Evolutionary conservation across 2,888 invertebrate genomes (phyloP).

Genomic region (Metopia argyrocephala): DNA sequence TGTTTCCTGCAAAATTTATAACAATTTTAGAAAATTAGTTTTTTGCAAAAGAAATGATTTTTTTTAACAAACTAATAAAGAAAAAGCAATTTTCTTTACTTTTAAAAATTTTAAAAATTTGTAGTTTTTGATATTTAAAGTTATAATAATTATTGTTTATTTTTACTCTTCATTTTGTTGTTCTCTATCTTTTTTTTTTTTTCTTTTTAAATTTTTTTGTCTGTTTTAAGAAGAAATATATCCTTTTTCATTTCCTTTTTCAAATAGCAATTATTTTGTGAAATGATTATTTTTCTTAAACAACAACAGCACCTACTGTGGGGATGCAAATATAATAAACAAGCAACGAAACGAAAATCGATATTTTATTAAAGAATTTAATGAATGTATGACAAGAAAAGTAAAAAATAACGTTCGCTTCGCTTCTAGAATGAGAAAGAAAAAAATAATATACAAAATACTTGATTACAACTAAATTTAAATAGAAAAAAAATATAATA

Average conservation of each 20-base stretch:
- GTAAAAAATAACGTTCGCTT: conserved; percentile 64
- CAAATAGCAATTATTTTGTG: conserved; percentile 25
- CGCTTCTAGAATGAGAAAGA: conserved; percentile 54
- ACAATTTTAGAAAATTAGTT: too few species aligned
- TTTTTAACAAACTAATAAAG: background rate
- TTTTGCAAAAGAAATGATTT: too few species aligned
- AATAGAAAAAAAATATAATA: conserved; percentile 36
- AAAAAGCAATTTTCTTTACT: background rate
- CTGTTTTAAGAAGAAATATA: background rate
- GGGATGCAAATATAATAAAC: conserved; percentile 71
- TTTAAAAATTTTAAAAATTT: background rate
- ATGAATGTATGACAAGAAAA: conserved; percentile 47
- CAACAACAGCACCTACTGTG: conserved; percentile 70
- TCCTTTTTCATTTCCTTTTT: conserved; percentile 40
- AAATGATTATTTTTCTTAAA: conserved; percentile 41
- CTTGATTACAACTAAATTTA: conserved; percentile 6
- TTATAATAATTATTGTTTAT: background rate
- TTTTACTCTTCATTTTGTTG: background rate
- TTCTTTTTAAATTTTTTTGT: background rate
- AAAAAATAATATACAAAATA: background rate
- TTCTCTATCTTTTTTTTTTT: background rate
- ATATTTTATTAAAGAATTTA: conserved; percentile 70
- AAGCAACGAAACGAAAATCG: conserved; percentile 69
- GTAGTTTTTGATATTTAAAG: conserved; percentile 41
- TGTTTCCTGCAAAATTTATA: too few species aligned